Conservation (phyloP, 2,888 invertebrate species). For the Gymnoscelis rufifasciata region DNA sequence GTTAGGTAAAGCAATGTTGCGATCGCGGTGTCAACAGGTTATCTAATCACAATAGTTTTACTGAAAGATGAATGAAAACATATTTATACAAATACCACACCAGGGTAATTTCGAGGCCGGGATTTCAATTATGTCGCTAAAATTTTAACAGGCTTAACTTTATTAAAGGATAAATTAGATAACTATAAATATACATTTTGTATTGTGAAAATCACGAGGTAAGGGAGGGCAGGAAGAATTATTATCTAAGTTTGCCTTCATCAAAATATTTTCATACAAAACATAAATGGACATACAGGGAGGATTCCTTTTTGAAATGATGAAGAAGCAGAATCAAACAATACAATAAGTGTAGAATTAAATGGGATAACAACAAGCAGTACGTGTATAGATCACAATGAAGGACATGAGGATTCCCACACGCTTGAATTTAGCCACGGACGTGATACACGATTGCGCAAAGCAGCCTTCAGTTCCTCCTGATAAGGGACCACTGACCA, state of each 20-base stretch:
- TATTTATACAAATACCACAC: too few relatives aligned
- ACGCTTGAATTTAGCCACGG: constrained; percentile 61
- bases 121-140: too few relatives aligned
- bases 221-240: too few relatives aligned
- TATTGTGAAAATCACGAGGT: too few relatives aligned
- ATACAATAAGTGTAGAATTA: background rate
- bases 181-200: too few relatives aligned
- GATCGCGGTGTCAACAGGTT: background rate
- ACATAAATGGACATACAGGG: too few relatives aligned
- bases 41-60: background rate
- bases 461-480: constrained; percentile 75
- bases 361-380: background rate
- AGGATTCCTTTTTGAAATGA: too few relatives aligned
- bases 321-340: background rate
- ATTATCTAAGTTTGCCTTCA: too few relatives aligned
- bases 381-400: constrained; percentile 28
- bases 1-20: background rate
- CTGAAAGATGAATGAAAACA: background rate
- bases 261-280: too few relatives aligned
- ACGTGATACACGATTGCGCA: constrained; percentile 73
- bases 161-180: too few relatives aligned
- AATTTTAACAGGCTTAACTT: too few relatives aligned
- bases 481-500: constrained; percentile 60
- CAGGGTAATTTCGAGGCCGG: too few relatives aligned
- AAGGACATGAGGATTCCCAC: constrained; percentile 51